Conservation (phyloP, 2,888 invertebrate genomes). For the Dryadula phaetusa region DNA sequence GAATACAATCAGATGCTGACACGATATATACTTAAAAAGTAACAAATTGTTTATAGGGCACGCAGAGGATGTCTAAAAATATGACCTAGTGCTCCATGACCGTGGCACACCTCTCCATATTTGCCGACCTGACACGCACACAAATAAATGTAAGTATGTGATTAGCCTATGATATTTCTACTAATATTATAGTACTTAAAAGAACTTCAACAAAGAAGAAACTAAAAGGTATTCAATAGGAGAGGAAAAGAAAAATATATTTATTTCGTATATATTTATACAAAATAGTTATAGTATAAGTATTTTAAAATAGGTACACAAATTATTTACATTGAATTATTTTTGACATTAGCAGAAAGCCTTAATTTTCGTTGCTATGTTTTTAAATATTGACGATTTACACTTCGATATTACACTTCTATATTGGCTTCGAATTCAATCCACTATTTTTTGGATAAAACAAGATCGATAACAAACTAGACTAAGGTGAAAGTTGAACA, state of each 20-base stretch:
- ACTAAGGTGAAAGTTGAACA: neutral
- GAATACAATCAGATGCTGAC: too few species aligned
- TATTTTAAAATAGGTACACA: too few species aligned
- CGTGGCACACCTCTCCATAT: conserved; percentile 68
- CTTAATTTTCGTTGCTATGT: too few species aligned
- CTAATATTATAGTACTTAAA: neutral
- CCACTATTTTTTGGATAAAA: neutral
- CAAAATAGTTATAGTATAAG: too few species aligned
- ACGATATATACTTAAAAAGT: neutral
- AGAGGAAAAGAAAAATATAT: too few species aligned
- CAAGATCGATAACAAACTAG: neutral
- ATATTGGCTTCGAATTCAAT: too few species aligned
- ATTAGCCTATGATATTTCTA: neutral
- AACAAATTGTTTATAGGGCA: conserved; percentile 54
- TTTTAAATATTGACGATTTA: too few species aligned
- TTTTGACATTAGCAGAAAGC: neutral
- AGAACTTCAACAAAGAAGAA: neutral
- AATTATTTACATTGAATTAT: too few species aligned
- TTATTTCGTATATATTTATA: too few species aligned
- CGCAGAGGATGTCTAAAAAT: conserved; percentile 61
- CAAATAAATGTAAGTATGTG: conserved; percentile 62
- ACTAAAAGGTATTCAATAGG: too few species aligned
- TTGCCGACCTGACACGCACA: conserved; percentile 72
- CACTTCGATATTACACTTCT: too few species aligned
- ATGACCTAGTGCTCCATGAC: conserved; percentile 81